phyloP scores from a whole-genome alignment of 2,797 vertebrate species.

The Sebastes umbrosus region DNA sequence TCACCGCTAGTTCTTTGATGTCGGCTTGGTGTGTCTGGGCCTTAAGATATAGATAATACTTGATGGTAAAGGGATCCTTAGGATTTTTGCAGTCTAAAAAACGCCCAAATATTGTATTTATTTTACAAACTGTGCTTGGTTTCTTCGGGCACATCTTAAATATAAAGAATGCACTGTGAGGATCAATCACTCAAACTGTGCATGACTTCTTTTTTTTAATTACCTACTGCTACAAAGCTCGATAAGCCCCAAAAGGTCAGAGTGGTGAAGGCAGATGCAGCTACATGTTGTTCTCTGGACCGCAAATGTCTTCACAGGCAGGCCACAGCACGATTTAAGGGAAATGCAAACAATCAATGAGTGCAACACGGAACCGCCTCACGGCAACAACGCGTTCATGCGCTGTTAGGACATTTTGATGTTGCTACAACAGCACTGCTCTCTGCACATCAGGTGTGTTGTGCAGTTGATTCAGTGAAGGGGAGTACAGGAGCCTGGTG shows the following conservation, averaged over 20 bases:
- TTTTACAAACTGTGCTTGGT: not conserved
- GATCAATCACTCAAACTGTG: not conserved
- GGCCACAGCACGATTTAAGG: slow-evolving; percentile 36
- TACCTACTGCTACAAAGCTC: not conserved
- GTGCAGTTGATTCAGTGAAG: not conserved
- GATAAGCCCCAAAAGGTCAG: not conserved
- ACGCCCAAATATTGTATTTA: not conserved
- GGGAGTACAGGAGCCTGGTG: not conserved
- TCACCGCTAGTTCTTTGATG: too few relatives aligned
- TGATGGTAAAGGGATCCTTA: not conserved
- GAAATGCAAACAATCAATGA: slow-evolving; percentile 30
- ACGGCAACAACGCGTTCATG: not conserved
- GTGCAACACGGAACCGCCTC: not conserved
- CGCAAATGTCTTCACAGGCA: slow-evolving; percentile 9
- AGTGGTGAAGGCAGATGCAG: not conserved
- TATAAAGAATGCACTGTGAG: not conserved
- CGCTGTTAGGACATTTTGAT: not conserved
- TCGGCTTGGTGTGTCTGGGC: rapidly evolving
- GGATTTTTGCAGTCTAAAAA: not conserved
- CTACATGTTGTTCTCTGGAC: not conserved
- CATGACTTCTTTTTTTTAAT: not conserved
- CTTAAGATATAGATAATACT: not conserved
- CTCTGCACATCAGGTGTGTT: not conserved
- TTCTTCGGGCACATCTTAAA: not conserved
- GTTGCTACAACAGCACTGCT: not conserved